Evolutionary conservation across 2,113 vertebrate species (phyloP), one percentile per base, ranked within the genome.

Genomic region (Noturus placidus): DNA sequence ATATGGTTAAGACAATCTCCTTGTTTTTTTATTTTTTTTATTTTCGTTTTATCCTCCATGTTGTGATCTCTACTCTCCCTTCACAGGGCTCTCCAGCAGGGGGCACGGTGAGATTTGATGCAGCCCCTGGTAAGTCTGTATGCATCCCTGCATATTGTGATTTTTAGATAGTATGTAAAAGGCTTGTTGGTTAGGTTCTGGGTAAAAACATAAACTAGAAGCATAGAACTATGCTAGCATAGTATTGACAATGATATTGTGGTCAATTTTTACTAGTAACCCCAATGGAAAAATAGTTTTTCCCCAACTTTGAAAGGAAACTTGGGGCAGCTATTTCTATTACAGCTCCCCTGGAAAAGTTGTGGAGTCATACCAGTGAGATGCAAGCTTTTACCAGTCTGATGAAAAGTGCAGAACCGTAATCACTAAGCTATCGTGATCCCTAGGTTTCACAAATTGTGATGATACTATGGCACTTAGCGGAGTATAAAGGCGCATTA

Each of bases 61-160:
- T 27, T 63, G 77, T 57, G 25, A 78, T 59, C 56, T 70, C 3
- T 59, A 11, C 17, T 87, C 15, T 82, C 88, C 57, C 57, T 19
- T 61, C 79, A 38, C 91, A 96, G 95, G 88, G 91, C 93, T 94
- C 92, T 93, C 95, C 95, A 95, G 91, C 85, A 95, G 95, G 91
- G 95, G 94, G 95, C 94, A 88, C 91, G 91, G 82, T 87, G 74
- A 90, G 82, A 87, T 90, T 86, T 54, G 90, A 90, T 74, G 33
- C 88, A 74, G 87, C 90, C 42, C 86, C 89, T 82, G 87, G 95
- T 96, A 90, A 94, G 94, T 96, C 59, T 92, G 86, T 92, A 81
- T 85, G 54, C 42, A 63, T 83, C n/a, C 81, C 65, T 87, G 5
- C 33, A 81, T 35, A 59, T 38, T 81, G 19, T 82, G 9, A 10